Evolutionary conservation across 1,140 invertebrate genomes (phyloP), one percentile per base, ranked within the genome.

Genomic region (Conus betulinus): DNA sequence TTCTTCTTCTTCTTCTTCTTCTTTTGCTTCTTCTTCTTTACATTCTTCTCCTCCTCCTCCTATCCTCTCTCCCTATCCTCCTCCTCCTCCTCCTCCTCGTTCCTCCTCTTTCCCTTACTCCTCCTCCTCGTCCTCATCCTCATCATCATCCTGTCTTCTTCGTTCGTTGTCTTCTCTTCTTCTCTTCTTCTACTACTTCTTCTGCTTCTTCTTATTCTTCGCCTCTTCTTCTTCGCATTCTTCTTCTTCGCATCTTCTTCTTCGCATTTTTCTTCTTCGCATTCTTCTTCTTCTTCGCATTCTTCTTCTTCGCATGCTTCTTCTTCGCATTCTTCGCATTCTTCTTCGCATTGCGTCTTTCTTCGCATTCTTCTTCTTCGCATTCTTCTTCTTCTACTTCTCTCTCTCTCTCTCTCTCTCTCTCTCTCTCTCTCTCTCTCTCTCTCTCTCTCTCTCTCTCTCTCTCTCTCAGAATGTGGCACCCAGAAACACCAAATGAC

Each of bases 401-500:
- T 67, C 55, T 0, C 55, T 67, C 13, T 27, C 11, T 39, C 11
- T 23, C 27, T 67, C 55, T 8, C 23, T 67, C n/a, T 27, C 23
- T 11, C 27, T 84, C 83, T 57, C 11, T 8, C 27, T 67, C 10
- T 67, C 55, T 11, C 27, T 39, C 51, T 67, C 53, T 39, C n/a
- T 52, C 78, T 79, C n/a, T n/a, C n/a, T 79, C 78, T 79, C n/a
- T 23, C n/a, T 52, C n/a, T 79, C n/a, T 79, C n/a, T 79, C n/a
- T 79, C n/a, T 52, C n/a, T 79, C n/a, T 79, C 78, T 79, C n/a
- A n/a, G n/a, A n/a, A n/a, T n/a, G n/a, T n/a, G n/a, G n/a, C n/a
- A n/a, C n/a, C n/a, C n/a, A n/a, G n/a, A n/a, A n/a, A n/a, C n/a
- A n/a, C n/a, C n/a, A n/a, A n/a, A n/a, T n/a, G n/a, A n/a, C n/a